Percentiles rank a stretch among this genome's conserved stretches.
Evolutionary conservation across 2,888 invertebrate genomes (phyloP).

Genomic region (Diabrotica balteata): DNA sequence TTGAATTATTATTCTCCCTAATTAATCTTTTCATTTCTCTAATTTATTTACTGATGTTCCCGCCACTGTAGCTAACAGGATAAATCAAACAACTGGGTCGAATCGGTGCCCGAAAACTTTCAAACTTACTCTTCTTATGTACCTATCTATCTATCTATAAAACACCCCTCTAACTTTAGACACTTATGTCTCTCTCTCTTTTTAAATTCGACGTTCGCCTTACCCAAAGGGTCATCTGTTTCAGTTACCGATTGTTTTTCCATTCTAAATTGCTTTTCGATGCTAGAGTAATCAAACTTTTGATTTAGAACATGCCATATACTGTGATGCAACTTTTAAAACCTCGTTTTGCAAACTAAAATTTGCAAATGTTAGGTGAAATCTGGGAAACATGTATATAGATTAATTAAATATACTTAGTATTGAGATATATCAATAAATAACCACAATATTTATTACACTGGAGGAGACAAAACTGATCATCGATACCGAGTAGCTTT

Average conservation of each 20-base stretch:
- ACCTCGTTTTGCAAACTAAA: constrained; percentile 22
- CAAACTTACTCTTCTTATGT: constrained; percentile 39
- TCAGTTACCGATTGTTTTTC: constrained; percentile 37
- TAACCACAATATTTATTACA: too few relatives aligned
- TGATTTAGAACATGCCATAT: constrained; percentile 28
- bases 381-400: too few relatives aligned
- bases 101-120: constrained; percentile 52
- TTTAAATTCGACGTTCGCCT: constrained; percentile 48
- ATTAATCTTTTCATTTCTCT: too few relatives aligned
- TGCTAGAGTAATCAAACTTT: constrained; percentile 36
- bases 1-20: too few relatives aligned
- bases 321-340: constrained; percentile 18
- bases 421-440: too few relatives aligned
- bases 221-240: constrained; percentile 36
- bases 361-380: constrained; percentile 9
- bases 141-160: constrained; percentile 48
- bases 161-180: constrained; percentile 45
- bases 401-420: too few relatives aligned
- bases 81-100: constrained; percentile 53
- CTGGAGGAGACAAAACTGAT: too few relatives aligned
- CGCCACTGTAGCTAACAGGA: constrained; percentile 15
- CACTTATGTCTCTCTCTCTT: constrained; percentile 47
- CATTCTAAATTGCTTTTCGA: constrained; percentile 33
- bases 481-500: too few relatives aligned
- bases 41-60: not conserved